Conservation (phyloP, 35 echinoderm and acorn worm species). For the Stichopus chloronotus region DNA sequence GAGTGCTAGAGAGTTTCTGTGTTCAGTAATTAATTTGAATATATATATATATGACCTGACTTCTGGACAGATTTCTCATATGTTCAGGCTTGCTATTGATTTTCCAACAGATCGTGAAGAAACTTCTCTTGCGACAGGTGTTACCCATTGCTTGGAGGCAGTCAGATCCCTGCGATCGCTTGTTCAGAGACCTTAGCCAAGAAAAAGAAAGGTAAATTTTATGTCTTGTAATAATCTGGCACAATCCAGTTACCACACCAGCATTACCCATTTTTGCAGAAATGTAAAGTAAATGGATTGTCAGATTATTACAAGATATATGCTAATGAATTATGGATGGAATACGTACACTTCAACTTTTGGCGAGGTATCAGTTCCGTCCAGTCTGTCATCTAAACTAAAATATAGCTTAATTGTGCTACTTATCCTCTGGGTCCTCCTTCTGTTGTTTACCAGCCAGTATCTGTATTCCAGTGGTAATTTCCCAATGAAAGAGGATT, state of each 20-base stretch:
- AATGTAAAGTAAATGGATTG: neutral
- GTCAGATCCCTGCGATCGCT: neutral
- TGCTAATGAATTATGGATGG: neutral
- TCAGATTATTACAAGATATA: neutral
- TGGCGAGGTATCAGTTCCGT: neutral
- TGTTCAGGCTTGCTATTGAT: neutral
- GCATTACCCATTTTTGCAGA: neutral
- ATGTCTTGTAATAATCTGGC: neutral
- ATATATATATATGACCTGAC: neutral
- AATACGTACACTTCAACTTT: neutral
- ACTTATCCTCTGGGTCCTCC: neutral
- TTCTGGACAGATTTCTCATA: neutral
- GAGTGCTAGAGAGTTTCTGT: too few relatives aligned
- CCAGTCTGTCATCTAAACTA: neutral
- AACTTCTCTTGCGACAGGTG: neutral
- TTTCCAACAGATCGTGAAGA: neutral
- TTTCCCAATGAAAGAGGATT: too few relatives aligned
- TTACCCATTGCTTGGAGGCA: neutral
- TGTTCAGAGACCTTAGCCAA: neutral
- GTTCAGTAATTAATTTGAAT: too few relatives aligned
- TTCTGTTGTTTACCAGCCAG: neutral
- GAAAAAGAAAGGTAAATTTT: neutral
- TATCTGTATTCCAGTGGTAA: neutral
- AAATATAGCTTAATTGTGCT: neutral
- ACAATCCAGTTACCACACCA: constrained; percentile 1